Base-by-base conservation (phyloP, 92 coral and sea anemone genomes). In the Anthopleura xanthogrammica region DNA sequence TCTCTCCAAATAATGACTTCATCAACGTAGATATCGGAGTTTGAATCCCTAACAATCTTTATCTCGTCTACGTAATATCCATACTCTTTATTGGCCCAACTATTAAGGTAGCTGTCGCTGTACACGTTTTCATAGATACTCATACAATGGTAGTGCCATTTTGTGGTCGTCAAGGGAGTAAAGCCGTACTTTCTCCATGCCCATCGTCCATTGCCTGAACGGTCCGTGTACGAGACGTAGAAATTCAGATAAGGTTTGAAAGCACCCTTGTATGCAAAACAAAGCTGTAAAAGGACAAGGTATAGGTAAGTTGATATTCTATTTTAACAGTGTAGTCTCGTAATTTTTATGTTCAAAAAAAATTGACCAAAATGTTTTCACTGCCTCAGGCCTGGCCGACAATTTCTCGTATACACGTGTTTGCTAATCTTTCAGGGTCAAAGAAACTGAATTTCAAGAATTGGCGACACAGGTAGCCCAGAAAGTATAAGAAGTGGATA, bases 1-100 rank as follows among this genome's bases (percentile, higher is more conserved):
- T 89, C 90, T 42, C 88, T 84, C 93, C 95, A 92, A 41, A 94
- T 94, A 82, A 91, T 90, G 19, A 94, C 78, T 56, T 94, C 98
- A 65, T 94, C 98, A 41, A 94, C 72, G 68, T 80, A 92, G 42
- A 94, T 70, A 65, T 92, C 95, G 17, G 65, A 23, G 23, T 75
- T 80, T 3, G 60, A 16, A 6, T 54, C 76, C 41, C 86, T 60
- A 3, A 85, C 80, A 68, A 88, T 83, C 43, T 75, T 82, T 60
- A 94, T 90, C 16, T 72, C 78, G 16, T 90, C 92, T n/a, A 94
- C 87, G 78, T 81, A 86, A 65, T 88, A 77, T 56, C 84, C 85
- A 68, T 88, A 86, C 17, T 90, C 92, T 43, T 41, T 41, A 79
- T 81, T 64, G 57, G 91, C 93, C 39, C 75, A 72, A 2, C 39